Conservation (phyloP, 1,140 invertebrate species). For the Saxidomus purpurata region DNA sequence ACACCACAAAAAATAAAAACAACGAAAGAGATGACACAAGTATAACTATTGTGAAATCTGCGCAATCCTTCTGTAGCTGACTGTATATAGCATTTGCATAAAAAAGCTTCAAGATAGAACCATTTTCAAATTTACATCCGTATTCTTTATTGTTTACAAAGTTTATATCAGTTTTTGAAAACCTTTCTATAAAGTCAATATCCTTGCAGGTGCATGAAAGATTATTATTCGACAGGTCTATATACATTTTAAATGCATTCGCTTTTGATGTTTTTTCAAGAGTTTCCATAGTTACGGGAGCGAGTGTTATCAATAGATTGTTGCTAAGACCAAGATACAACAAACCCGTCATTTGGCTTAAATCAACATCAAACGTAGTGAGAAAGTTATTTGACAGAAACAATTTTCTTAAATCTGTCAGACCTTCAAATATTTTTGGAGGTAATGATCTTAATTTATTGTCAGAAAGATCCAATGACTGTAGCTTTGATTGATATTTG, state of each 20-base stretch:
- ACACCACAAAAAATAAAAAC: not conserved
- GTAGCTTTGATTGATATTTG: not conserved
- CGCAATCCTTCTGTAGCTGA: not conserved
- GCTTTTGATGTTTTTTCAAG: not conserved
- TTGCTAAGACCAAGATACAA: not conserved
- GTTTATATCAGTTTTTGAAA: not conserved
- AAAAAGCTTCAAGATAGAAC: not conserved
- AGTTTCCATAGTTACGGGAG: no score
- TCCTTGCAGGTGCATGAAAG: slow-evolving; percentile 33
- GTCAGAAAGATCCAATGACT: not conserved
- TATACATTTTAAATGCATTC: not conserved
- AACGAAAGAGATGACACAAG: not conserved
- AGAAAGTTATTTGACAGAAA: slow-evolving; percentile 18
- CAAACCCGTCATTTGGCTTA: not conserved
- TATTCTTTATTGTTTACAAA: not conserved
- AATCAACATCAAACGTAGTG: not conserved
- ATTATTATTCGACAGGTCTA: slow-evolving; percentile 20
- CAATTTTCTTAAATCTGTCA: not conserved
- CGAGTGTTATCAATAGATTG: not conserved
- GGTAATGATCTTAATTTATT: slow-evolving; percentile 14
- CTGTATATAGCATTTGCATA: not conserved
- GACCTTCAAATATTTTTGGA: not conserved
- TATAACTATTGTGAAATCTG: not conserved
- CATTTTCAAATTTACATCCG: not conserved
- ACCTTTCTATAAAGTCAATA: not conserved